Conservation (phyloP, 2,113 vertebrate species). For the cattle (Bos taurus) region ARS-UCD2.0 NC_037345.1:19435001-19435500, state of each 20-base stretch:
- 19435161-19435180: not conserved
- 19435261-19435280: not conserved
- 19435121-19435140: not conserved
- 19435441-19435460: not conserved
- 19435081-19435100: constrained; percentile 10
- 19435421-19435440: fast-evolving
- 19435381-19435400: not conserved
- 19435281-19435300: not conserved
- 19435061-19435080: constrained; percentile 35
- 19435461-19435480: not conserved
- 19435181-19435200: not conserved
- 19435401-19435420: not conserved
- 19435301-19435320: not conserved
- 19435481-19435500: not conserved
- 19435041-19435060: constrained; percentile 53
- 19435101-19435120: constrained; percentile 40
- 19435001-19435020: constrained; percentile 50
- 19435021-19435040: constrained; percentile 66
- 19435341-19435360: not conserved
- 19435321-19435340: not conserved
- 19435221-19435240: not conserved
- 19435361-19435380: not conserved
- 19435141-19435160: not conserved
- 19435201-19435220: constrained; percentile 12
- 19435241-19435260: not conserved